A percentile compares a stretch with the other conserved stretches of the same genome.
phyloP scores from a whole-genome alignment of 1,140 invertebrate genomes.

The Aphelinus certus region DNA sequence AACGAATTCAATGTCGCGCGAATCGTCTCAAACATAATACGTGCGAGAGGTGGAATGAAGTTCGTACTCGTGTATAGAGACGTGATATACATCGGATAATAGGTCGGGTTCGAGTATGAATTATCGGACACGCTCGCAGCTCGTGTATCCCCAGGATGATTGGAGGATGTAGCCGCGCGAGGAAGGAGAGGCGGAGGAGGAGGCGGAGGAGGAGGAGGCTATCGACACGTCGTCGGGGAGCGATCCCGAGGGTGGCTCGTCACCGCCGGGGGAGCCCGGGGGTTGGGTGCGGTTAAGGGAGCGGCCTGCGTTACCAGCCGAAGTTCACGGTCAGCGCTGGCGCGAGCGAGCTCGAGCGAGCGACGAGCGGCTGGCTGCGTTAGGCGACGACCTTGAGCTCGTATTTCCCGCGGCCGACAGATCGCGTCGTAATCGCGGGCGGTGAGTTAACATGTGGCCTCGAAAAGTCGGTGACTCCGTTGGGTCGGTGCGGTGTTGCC shows the following conservation, averaged over 20 bases:
- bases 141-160: too few species aligned
- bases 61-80: too few species aligned
- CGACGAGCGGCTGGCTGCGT: constrained; percentile 31
- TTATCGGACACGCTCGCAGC: too few species aligned
- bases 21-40: too few species aligned
- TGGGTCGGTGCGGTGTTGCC: constrained; percentile 56
- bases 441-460: constrained; percentile 61
- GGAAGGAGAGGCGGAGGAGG: neutral
- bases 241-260: neutral
- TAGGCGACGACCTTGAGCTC: constrained; percentile 60
- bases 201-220: neutral
- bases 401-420: constrained; percentile 62
- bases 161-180: too few species aligned
- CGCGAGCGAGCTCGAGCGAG: neutral
- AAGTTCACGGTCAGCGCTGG: constrained; percentile 48
- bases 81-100: too few species aligned
- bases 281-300: constrained; percentile 24
- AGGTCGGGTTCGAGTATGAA: too few species aligned
- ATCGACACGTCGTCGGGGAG: neutral
- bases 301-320: constrained; percentile 57
- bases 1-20: too few species aligned
- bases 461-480: constrained; percentile 66
- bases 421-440: constrained; percentile 63
- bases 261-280: too few species aligned
- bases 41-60: too few species aligned